phyloP scores from a whole-genome alignment of 2,797 vertebrate genomes.

The Danio albolineatus region DNA sequence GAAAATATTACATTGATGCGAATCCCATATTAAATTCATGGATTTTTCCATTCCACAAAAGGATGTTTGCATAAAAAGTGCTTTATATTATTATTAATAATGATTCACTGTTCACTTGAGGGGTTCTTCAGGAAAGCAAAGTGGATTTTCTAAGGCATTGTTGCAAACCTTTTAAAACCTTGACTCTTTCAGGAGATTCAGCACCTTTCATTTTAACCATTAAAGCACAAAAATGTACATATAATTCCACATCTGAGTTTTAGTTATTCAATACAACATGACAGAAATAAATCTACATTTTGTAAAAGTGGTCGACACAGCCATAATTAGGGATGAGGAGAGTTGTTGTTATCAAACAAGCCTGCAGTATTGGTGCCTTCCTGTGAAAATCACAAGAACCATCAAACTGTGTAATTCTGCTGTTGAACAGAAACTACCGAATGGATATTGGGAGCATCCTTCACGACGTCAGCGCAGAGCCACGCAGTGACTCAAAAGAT shows the following conservation, averaged over 20 bases:
- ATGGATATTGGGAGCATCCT: conserved; percentile 16
- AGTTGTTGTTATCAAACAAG: conserved; percentile 27
- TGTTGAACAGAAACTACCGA: conserved; percentile 4
- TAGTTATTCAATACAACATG: background rate
- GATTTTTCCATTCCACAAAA: too few relatives aligned
- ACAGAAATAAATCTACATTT: conserved; percentile 18
- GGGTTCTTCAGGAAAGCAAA: background rate
- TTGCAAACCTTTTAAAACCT: background rate
- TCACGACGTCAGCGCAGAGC: conserved; percentile 12
- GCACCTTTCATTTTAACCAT: background rate
- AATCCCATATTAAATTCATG: too few relatives aligned
- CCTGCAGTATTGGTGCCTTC: background rate
- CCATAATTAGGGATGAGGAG: background rate
- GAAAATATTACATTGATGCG: too few relatives aligned
- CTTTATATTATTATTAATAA: too few relatives aligned
- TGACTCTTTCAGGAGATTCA: background rate
- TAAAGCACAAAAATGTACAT: conserved; percentile 27
- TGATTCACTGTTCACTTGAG: background rate
- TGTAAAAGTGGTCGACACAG: conserved; percentile 15
- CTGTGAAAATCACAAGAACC: conserved; percentile 11
- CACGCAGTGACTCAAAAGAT: conserved; percentile 12
- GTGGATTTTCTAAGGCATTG: background rate
- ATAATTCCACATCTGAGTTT: conserved; percentile 41
- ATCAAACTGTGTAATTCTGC: conserved; percentile 17
- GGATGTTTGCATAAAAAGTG: too few relatives aligned